Evolutionary conservation across 2,888 invertebrate genomes (phyloP).

Genomic region (Tuberolachnus salignus): DNA sequence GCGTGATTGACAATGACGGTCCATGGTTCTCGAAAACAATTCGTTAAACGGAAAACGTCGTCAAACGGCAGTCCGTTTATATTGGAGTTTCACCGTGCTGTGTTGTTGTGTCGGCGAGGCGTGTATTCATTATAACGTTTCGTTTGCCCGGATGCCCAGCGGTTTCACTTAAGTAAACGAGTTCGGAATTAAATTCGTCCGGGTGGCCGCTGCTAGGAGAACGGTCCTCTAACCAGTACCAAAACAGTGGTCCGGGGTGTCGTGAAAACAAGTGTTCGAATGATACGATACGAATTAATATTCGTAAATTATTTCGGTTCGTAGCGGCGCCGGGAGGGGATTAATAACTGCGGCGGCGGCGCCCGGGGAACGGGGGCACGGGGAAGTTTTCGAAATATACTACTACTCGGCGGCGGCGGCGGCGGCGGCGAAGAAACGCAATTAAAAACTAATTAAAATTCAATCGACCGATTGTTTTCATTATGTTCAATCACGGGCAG

Average conservation of each 20-base stretch:
- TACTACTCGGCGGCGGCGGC: neutral
- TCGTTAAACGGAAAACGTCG: too few relatives aligned
- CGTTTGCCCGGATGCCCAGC: too few relatives aligned
- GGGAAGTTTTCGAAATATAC: constrained; percentile 32
- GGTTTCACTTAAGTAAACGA: neutral
- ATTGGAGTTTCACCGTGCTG: too few relatives aligned
- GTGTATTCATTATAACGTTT: too few relatives aligned
- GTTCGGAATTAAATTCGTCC: neutral
- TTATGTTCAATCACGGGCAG: constrained; percentile 52
- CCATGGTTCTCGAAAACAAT: too few relatives aligned
- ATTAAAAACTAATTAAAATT: constrained; percentile 57
- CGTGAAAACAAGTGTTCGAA: constrained; percentile 49
- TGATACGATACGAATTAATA: constrained; percentile 9
- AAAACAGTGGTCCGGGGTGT: constrained; percentile 45
- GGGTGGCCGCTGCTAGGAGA: neutral
- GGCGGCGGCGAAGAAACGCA: constrained; percentile 51
- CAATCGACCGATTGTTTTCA: constrained; percentile 57
- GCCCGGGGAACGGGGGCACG: neutral
- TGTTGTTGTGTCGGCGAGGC: too few relatives aligned
- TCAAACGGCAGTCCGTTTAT: too few relatives aligned
- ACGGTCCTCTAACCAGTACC: neutral
- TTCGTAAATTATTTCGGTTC: too few relatives aligned
- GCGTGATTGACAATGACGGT: too few relatives aligned
- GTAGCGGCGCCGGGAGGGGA: constrained; percentile 1
- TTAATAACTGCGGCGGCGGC: constrained; percentile 16